Base-by-base conservation (phyloP, 2,888 invertebrate species). In the Cybosia mesomella region DNA sequence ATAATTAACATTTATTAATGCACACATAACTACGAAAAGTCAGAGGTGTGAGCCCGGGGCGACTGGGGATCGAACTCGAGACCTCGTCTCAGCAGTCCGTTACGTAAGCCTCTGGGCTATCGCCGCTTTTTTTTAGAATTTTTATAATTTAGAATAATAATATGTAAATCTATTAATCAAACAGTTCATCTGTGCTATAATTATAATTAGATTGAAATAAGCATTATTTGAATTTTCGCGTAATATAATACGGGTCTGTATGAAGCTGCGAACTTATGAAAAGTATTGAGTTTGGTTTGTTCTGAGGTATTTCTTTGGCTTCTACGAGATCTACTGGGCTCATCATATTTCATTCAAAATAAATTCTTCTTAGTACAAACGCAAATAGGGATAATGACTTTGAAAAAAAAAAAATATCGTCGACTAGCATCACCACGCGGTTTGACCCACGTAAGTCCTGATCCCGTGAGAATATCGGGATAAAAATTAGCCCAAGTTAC, bases 261-360 rank as follows among this genome's bases (percentile, higher is more conserved):
- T 4, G 18, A 59, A 59, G 21, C 21, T 36, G 15, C 11, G 36
- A 58, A 58, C 34, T 59, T 34, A 36, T 9, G 21, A 39, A 59
- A 39, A 59, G 59, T 59, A 59, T 59, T 59, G n/a, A 39, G 1
- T 59, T 59, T 22, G 15, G 59, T 21, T 59, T 59, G 36, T 59
- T 59, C 22, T 22, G 22, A 18, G 21, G 34, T 36, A 59, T 39
- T 59, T 59, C 21, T 59, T 8, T 21, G 59, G 59, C 36, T 59
- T 59, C 59, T 11, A 0, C 34, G n/a, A 36, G 34, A 34, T 58
- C 21, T 11, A 22, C 13, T 36, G 18, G 22, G 34, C 9, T 59
- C 59, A 9, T 59, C 59, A 59, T 39, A 9, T 59, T 59, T 22
- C 59, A 11, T 22, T 34, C 59, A 22, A 59, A 22, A 59, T 36